A percentile compares a stretch with the other conserved stretches of the same genome.
Conservation (phyloP, 2,888 invertebrate species). For the Beris morrisii region DNA sequence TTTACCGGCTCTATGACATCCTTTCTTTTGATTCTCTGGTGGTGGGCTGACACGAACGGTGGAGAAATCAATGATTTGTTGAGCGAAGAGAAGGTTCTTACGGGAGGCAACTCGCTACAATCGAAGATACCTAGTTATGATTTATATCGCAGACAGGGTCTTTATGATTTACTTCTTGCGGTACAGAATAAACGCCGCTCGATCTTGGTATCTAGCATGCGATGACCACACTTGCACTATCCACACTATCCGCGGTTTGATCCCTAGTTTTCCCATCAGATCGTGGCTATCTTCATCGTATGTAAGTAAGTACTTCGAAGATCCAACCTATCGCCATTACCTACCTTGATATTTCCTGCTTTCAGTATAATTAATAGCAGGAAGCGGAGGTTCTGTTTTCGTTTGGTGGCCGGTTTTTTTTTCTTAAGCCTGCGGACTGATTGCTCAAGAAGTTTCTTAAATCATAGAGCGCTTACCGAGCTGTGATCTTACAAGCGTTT, state of each 20-base stretch:
- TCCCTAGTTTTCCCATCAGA: no score
- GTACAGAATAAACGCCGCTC: no score
- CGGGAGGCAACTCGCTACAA: neutral
- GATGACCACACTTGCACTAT: no score
- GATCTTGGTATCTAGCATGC: no score
- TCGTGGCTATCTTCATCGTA: no score
- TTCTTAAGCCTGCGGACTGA: neutral
- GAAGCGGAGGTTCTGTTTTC: conserved; percentile 26
- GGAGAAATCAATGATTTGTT: neutral
- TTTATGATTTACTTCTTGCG: no score
- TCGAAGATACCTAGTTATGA: conserved; percentile 6
- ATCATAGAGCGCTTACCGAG: conserved; percentile 28
- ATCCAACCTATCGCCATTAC: conserved; percentile 13
- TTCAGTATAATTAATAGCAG: conserved; percentile 36
- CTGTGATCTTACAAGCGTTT: conserved; percentile 35
- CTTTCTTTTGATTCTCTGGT: conserved; percentile 12
- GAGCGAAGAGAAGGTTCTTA: neutral
- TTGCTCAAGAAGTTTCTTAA: conserved; percentile 18
- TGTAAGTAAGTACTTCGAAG: neutral
- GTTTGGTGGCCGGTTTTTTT: conserved; percentile 16
- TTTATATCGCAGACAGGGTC: neutral
- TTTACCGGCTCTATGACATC: conserved; percentile 26
- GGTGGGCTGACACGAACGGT: conserved; percentile 9
- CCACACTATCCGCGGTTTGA: no score
- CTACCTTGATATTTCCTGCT: conserved; percentile 31